Conservation (phyloP, 35 echinoderm and acorn worm species). For the Chiridota heheva region DNA sequence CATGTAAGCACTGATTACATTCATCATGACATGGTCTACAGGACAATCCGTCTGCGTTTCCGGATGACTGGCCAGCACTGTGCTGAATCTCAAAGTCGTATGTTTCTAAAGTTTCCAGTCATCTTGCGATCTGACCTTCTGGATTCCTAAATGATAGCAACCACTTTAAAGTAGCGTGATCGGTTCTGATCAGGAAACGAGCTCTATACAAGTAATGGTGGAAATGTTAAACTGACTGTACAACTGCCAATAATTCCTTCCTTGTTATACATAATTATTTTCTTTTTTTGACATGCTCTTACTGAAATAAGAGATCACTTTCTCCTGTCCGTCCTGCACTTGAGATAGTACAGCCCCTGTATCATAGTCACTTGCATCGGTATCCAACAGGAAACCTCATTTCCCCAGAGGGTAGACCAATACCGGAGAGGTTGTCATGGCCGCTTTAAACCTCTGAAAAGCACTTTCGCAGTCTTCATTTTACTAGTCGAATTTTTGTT, state of each 20-base stretch:
- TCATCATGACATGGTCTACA: too few species aligned
- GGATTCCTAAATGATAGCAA: slow-evolving; percentile 13
- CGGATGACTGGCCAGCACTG: too few species aligned
- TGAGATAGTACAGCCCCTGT: slow-evolving; percentile 62
- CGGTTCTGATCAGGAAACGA: slow-evolving; percentile 19
- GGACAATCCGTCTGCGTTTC: too few species aligned
- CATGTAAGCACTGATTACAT: too few species aligned
- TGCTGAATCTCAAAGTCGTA: too few species aligned
- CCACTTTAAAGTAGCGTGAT: slow-evolving; percentile 24
- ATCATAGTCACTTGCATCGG: slow-evolving; percentile 42
- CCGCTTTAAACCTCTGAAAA: slow-evolving; percentile 25
- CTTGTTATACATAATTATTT: slow-evolving; percentile 57
- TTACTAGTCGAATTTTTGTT: slow-evolving; percentile 18
- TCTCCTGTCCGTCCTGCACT: slow-evolving; percentile 33
- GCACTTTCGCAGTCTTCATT: slow-evolving; percentile 3
- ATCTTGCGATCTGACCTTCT: slow-evolving; percentile 40
- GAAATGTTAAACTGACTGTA: slow-evolving; percentile 49
- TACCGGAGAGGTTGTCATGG: slow-evolving; percentile 28
- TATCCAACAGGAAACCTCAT: slow-evolving; percentile 37
- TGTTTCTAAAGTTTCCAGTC: slow-evolving; percentile 42
- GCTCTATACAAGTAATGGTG: slow-evolving; percentile 47
- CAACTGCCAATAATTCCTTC: slow-evolving; percentile 53
- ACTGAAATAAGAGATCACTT: slow-evolving; percentile 48
- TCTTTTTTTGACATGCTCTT: slow-evolving; percentile 19
- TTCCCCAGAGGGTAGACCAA: not conserved